Evolutionary conservation across 2,797 vertebrate genomes (phyloP).

Genomic region (Margarornis squamiger): DNA sequence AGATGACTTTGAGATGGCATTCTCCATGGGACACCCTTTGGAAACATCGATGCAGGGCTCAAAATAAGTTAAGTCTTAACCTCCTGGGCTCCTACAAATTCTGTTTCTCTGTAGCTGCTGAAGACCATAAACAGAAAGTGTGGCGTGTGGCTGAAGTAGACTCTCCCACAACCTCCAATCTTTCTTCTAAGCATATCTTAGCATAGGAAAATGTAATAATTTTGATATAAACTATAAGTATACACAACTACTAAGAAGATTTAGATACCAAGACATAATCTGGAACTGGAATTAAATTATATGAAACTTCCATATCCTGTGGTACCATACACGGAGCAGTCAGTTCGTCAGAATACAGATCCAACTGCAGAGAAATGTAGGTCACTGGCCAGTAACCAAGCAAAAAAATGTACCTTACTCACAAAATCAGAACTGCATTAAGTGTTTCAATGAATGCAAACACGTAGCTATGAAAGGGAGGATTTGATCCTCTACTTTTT

Average conservation of each 20-base stretch:
- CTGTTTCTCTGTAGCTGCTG: neutral
- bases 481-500: neutral
- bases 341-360: neutral
- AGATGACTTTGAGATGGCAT: neutral
- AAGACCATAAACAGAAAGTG: neutral
- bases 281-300: neutral
- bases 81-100: neutral
- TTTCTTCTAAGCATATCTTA: neutral
- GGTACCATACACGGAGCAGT: neutral
- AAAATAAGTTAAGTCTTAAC: neutral
- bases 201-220: neutral
- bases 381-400: neutral
- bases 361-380: neutral
- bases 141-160: accelerated
- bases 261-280: neutral
- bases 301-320: neutral
- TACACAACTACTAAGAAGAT: neutral
- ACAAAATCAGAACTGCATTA: neutral
- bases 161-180: neutral
- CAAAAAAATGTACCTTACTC: neutral
- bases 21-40: neutral
- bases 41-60: neutral
- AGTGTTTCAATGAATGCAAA: neutral
- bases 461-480: neutral
- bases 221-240: neutral